Percentiles rank a stretch among this genome's conserved stretches.
Conservation (phyloP, 2,797 vertebrate species). For the Chaetodon trifasciatus region DNA sequence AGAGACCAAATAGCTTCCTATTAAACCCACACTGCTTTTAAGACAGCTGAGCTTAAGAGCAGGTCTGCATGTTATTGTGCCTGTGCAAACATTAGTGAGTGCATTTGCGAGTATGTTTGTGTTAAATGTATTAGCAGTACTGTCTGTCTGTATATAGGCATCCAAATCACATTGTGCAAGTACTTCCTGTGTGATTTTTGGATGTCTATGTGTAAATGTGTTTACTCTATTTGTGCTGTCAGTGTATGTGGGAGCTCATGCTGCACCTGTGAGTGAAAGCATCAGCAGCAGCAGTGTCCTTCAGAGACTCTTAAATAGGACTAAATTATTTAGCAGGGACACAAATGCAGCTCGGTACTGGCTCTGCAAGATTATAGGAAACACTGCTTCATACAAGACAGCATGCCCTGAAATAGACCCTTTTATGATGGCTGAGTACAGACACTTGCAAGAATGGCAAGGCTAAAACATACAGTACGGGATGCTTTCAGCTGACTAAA, state of each 20-base stretch:
- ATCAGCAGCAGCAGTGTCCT: constrained; percentile 21
- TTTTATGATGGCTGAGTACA: background rate
- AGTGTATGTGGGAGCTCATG: constrained; percentile 1
- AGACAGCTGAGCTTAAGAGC: constrained; percentile 34
- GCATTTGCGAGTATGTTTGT: background rate
- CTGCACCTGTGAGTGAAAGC: constrained; percentile 25
- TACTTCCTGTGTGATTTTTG: constrained; percentile 1
- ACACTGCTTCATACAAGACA: constrained; percentile 18
- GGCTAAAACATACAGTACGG: background rate
- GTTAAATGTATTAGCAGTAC: background rate
- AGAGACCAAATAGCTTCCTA: constrained; percentile 54
- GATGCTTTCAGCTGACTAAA: background rate
- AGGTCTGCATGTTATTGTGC: constrained; percentile 8
- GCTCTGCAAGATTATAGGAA: constrained; percentile 37
- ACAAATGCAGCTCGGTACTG: constrained; percentile 42
- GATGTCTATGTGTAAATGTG: background rate
- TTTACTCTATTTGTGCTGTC: constrained; percentile 21
- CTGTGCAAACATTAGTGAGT: background rate
- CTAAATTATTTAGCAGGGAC: constrained; percentile 65
- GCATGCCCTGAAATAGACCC: constrained; percentile 23
- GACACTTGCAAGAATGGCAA: background rate
- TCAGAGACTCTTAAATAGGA: constrained; percentile 45
- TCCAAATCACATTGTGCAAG: background rate
- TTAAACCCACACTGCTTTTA: constrained; percentile 60
- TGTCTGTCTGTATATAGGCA: constrained; percentile 1